Evolutionary conservation across 2,797 vertebrate species (phyloP).

Genomic region (Myripristis murdjan): DNA sequence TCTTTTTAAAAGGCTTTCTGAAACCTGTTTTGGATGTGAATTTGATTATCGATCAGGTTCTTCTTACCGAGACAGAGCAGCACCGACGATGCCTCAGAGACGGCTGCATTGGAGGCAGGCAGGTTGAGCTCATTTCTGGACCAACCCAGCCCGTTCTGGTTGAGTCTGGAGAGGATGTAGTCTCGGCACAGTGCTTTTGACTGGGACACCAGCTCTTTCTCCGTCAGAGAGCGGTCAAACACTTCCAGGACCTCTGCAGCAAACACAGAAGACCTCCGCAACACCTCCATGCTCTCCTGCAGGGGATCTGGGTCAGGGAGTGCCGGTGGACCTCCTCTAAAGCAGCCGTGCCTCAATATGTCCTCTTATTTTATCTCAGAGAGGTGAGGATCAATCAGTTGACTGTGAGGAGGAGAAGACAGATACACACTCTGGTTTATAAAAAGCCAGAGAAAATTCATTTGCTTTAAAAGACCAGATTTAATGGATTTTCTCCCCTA

Average conservation of each 20-base stretch:
- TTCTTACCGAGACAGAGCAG: constrained; percentile 93
- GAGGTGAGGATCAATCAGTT: constrained; percentile 29
- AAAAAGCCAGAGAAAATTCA: not conserved
- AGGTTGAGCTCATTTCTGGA: constrained; percentile 87
- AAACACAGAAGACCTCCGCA: constrained; percentile 91
- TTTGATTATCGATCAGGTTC: not conserved
- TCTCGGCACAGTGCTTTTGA: constrained; percentile 94
- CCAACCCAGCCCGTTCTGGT: constrained; percentile 92
- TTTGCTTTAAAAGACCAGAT: too few relatives aligned
- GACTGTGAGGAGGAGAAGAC: constrained; percentile 50
- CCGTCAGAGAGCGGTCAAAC: constrained; percentile 92
- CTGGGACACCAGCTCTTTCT: constrained; percentile 96
- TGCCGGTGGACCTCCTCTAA: constrained; percentile 63
- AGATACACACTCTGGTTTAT: not conserved
- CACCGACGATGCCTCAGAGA: constrained; percentile 91
- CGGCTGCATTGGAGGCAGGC: constrained; percentile 81
- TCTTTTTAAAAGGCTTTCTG: not conserved
- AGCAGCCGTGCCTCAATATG: constrained; percentile 49
- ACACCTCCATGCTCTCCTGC: constrained; percentile 88
- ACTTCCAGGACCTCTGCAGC: constrained; percentile 94
- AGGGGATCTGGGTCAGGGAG: constrained; percentile 48
- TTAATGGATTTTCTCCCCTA: not conserved
- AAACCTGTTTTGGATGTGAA: not conserved
- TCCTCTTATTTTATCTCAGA: constrained; percentile 45
- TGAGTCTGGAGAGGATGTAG: constrained; percentile 94